Evolutionary conservation across 2,888 invertebrate genomes (phyloP).

Genomic region (Mayetiola destructor): DNA sequence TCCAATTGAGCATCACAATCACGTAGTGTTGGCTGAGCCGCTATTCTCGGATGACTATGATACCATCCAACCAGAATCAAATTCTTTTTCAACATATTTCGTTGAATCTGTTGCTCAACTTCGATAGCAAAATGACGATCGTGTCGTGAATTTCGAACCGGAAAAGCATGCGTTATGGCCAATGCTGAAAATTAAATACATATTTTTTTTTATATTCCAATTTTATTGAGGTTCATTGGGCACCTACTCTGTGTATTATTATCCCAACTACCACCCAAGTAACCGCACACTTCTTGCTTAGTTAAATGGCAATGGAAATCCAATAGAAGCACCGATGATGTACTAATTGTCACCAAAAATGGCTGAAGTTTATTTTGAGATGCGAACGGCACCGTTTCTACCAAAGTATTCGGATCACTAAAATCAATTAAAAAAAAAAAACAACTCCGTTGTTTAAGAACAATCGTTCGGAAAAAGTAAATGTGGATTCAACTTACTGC

Average conservation of each 20-base stretch:
- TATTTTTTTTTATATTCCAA: background rate
- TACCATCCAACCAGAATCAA: constrained; percentile 86
- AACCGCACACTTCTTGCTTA: constrained; percentile 91
- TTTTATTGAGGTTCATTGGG: background rate
- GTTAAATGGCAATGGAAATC: constrained; percentile 90
- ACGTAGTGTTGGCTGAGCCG: constrained; percentile 71
- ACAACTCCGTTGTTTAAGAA: background rate
- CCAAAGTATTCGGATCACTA: constrained; percentile 79
- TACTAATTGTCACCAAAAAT: constrained; percentile 72
- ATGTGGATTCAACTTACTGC: constrained; percentile 39
- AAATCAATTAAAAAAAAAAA: constrained; percentile 23
- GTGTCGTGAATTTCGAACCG: constrained; percentile 66
- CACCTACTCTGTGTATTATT: constrained; percentile 79
- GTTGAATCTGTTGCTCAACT: constrained; percentile 68
- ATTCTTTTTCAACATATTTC: constrained; percentile 66
- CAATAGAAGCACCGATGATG: constrained; percentile 72
- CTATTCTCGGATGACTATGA: constrained; percentile 81
- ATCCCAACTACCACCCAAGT: constrained; percentile 91
- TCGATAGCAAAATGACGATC: constrained; percentile 62
- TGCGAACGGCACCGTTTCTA: constrained; percentile 78
- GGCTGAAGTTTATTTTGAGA: constrained; percentile 83
- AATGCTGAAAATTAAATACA: constrained; percentile 46
- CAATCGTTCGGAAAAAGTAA: background rate
- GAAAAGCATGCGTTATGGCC: constrained; percentile 75
- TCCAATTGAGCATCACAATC: constrained; percentile 89